Base-by-base conservation (phyloP, 2,113 vertebrate genomes). In the Corythornis madagascariensis region DNA sequence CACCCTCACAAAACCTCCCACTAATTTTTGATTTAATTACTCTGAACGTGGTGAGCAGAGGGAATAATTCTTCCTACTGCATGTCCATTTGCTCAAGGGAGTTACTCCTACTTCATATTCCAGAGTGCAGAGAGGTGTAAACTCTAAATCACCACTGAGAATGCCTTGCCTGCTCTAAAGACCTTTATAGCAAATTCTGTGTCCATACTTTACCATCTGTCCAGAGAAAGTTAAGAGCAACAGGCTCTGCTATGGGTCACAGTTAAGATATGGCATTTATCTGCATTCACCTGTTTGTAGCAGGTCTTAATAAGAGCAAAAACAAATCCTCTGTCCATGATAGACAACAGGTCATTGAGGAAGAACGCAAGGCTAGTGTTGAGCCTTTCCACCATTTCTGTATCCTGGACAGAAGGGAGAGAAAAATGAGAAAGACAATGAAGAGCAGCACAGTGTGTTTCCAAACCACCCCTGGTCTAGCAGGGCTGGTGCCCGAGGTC, bases 291-390 rank as follows among this genome's bases (percentile, higher is more conserved):
- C 98, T 99, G 99, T 97, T 99, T 99, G 98, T 99, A 99, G 97
- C 98, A 99, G 57, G 98, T 98, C 94, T 98, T 99, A 93, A 99
- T 97, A 63, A 99, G 98, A 43, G 65, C 92, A 92, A 99, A 99
- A 92, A 99, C 99, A 95, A 99, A 99, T 69, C 99, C 99, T 96
- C 99, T 98, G 96, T 99, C 99, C 99, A 99, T 99, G 93, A 99
- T 98, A 67, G 99, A 99, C 85, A 99, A 97, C 60, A 99, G 95
- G 95, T 99, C 99, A 77, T 99, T 99, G 89, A 99, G 98, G 92
- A 99, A 99, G 97, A 99, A 99, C 0, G 98, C 99, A 57, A 99
- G 98, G 65, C 99, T 99, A 19, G 98, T 99, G 96, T 99, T 99
- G 20, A 99, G 98, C 90, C 98, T 98, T 94, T 99, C 99, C 63